Percentiles rank a stretch among this genome's conserved stretches.
phyloP scores from a whole-genome alignment of 2,888 invertebrate species.

The Liopterus haemorrhoidalis region DNA sequence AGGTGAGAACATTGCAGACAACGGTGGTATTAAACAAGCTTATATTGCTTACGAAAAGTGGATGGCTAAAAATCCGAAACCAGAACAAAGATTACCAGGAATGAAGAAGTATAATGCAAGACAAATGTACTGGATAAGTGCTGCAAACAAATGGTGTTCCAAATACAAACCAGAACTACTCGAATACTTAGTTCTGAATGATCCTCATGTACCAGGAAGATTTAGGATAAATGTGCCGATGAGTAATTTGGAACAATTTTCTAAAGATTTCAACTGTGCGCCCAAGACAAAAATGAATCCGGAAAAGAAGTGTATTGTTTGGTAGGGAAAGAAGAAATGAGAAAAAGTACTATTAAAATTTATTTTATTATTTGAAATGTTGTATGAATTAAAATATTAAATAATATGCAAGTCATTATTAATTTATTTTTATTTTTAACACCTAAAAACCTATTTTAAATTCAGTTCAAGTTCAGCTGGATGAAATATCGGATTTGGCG shows the following conservation, averaged over 20 bases:
- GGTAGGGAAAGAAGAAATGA: constrained; percentile 42
- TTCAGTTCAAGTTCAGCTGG: too few relatives aligned
- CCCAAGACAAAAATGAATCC: constrained; percentile 58
- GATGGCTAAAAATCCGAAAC: constrained; percentile 57
- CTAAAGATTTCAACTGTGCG: constrained; percentile 57
- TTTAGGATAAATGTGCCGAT: constrained; percentile 58
- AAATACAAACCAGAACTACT: constrained; percentile 59
- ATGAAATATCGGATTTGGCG: too few relatives aligned
- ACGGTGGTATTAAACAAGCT: constrained; percentile 81
- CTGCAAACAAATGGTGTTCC: constrained; percentile 82
- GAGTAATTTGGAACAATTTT: constrained; percentile 56
- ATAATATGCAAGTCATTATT: too few relatives aligned
- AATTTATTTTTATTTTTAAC: too few relatives aligned
- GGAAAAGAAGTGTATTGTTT: constrained; percentile 54
- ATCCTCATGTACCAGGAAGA: constrained; percentile 62
- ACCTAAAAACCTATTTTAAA: too few relatives aligned
- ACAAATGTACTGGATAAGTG: constrained; percentile 71
- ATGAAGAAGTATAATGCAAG: constrained; percentile 56
- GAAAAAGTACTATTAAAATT: background rate
- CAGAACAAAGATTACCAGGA: constrained; percentile 63
- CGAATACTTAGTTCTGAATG: constrained; percentile 73
- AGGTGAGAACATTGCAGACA: constrained; percentile 88
- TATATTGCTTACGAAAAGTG: constrained; percentile 72
- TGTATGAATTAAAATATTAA: too few relatives aligned
- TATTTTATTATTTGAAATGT: too few relatives aligned